Percentiles rank a stretch among this genome's conserved stretches.
These are phyloP conservation scores for Tinamus major DNA, from an alignment of 2,797 vertebrate species.

Conservation along the genomic window DNA sequence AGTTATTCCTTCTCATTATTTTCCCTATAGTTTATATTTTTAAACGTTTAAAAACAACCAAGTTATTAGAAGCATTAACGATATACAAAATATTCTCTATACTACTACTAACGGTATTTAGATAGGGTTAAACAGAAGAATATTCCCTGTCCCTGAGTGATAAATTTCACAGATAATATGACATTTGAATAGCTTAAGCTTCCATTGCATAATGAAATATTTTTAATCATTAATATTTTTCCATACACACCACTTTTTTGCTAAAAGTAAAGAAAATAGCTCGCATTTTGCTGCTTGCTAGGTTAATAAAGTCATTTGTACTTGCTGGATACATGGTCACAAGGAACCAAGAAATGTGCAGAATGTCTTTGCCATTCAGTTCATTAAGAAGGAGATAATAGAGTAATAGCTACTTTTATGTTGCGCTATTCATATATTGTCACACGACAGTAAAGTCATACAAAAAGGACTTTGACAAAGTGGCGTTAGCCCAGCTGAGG, in stretches of 20 bases:
- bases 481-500: not conserved
- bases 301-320: not conserved
- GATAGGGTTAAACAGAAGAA: not conserved
- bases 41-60: not conserved
- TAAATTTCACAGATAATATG: not conserved
- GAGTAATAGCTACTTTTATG: not conserved
- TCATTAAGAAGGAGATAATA: slow-evolving; percentile 4
- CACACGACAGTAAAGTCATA: not conserved
- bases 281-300: no score
- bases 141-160: not conserved
- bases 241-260: not conserved
- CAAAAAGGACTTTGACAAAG: not conserved
- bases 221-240: not conserved
- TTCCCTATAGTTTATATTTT: not conserved
- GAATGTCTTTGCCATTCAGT: not conserved
- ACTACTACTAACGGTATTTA: not conserved
- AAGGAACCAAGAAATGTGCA: not conserved
- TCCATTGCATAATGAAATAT: not conserved
- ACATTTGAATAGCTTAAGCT: not conserved
- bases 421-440: not conserved
- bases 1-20: not conserved
- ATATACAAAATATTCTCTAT: not conserved
- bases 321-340: not conserved
- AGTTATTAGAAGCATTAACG: not conserved
- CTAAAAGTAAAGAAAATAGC: not conserved